Conservation (phyloP, 2,113 vertebrate species). For the Pithys albifrons region DNA sequence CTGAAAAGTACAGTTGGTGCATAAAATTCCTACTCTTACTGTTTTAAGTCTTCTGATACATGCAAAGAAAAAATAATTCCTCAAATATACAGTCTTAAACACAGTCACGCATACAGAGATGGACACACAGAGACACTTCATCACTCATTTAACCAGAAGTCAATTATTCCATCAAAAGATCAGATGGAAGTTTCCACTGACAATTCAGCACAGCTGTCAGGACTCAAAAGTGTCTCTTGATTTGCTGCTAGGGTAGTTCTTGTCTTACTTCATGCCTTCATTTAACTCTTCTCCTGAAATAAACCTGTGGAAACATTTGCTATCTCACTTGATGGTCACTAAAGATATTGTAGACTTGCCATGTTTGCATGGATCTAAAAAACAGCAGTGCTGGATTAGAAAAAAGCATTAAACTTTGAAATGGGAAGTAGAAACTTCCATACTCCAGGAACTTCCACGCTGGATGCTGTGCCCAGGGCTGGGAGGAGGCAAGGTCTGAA, state of each 20-base stretch:
- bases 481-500: not conserved
- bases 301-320: not conserved
- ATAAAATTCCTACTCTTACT: not conserved
- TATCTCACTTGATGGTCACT: not conserved
- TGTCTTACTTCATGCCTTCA: not conserved
- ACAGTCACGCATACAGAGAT: not conserved
- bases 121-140: not conserved
- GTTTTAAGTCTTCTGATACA: not conserved
- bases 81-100: not conserved
- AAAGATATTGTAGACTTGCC: not conserved
- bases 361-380: not conserved
- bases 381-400: not conserved
- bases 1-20: not conserved
- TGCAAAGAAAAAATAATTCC: not conserved
- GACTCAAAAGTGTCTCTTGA: not conserved
- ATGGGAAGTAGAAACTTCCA: not conserved
- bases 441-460: not conserved
- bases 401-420: not conserved
- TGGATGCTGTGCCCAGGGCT: not conserved
- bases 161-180: not conserved
- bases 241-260: not conserved
- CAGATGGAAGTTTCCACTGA: not conserved
- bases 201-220: not conserved
- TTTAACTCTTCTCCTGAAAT: not conserved
- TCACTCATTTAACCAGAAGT: not conserved